phyloP scores from a whole-genome alignment of 2,888 invertebrate genomes.

The Limnephilus lunatus region DNA sequence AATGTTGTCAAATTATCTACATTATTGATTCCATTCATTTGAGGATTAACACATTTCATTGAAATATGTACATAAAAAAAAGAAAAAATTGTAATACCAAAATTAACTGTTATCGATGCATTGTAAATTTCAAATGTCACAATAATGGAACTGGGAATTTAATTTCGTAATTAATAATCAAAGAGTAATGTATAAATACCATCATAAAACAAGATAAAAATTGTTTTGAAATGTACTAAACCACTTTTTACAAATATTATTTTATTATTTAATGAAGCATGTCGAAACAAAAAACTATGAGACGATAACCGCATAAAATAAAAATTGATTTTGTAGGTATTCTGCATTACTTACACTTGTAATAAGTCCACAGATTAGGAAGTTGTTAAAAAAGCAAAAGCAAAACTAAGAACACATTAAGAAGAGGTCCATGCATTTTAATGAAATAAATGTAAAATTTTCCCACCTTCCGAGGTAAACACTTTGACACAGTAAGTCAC shows the following conservation, averaged over 20 bases:
- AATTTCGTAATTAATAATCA: background rate
- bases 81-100: background rate
- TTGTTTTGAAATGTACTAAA: background rate
- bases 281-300: background rate
- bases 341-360: background rate
- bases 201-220: background rate
- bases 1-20: background rate
- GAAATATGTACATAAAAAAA: background rate
- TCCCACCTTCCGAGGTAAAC: conserved; percentile 58
- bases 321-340: background rate
- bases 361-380: background rate
- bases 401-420: background rate
- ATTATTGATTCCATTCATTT: background rate
- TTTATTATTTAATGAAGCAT: conserved; percentile 2
- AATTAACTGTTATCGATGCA: background rate
- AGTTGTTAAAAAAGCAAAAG: background rate
- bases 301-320: background rate
- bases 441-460: background rate
- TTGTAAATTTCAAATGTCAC: background rate
- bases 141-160: background rate
- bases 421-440: background rate
- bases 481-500: conserved; percentile 56
- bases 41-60: background rate
- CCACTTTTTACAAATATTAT: background rate
- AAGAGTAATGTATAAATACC: background rate